Conservation (phyloP, 2,113 vertebrate genomes). For the Micronisus gabar region DNA sequence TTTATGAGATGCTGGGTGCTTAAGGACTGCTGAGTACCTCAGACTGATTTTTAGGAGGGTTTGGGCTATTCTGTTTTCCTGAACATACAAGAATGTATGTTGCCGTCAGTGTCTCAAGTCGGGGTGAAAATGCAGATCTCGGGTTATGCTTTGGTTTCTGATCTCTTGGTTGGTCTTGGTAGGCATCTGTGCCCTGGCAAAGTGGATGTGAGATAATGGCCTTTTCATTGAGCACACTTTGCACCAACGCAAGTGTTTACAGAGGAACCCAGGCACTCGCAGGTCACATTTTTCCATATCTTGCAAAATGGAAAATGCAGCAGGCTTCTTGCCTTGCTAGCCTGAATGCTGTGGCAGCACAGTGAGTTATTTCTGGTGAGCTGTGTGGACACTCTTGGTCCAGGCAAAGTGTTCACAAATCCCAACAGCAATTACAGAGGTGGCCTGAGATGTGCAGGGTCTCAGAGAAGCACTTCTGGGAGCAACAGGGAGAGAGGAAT, state of each 20-base stretch:
- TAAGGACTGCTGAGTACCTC: background rate
- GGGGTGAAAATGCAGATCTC: background rate
- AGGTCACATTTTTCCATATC: background rate
- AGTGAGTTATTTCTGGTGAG: background rate
- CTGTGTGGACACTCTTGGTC: background rate
- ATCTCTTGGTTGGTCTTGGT: background rate
- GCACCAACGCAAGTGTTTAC: fast-evolving
- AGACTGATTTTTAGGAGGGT: background rate
- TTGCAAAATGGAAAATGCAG: background rate
- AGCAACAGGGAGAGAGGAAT: background rate
- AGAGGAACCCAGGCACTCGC: background rate
- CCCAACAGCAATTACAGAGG: background rate
- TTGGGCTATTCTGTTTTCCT: background rate
- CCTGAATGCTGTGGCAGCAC: background rate
- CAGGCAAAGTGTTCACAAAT: background rate
- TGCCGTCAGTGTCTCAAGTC: fast-evolving
- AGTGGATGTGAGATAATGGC: background rate
- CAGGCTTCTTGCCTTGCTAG: background rate
- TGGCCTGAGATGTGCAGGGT: background rate
- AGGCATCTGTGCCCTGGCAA: background rate
- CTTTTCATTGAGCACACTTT: background rate
- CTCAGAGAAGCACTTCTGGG: background rate
- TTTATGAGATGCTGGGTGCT: background rate
- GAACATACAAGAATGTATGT: background rate
- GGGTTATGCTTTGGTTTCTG: background rate